phyloP scores from a whole-genome alignment of 2,888 invertebrate genomes.

The Dinocampus coccinellae region DNA sequence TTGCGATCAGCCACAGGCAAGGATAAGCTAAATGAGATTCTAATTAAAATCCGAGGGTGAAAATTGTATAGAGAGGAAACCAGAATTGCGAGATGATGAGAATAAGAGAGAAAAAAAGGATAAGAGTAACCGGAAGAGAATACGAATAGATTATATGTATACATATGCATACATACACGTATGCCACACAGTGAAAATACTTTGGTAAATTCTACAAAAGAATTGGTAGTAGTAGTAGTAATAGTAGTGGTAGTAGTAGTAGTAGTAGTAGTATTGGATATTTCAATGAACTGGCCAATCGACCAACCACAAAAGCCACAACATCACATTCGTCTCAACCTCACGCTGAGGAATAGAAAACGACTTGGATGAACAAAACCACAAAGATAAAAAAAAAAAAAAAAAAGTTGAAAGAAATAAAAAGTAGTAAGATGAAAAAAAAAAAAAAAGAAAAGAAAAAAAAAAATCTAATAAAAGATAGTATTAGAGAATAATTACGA shows the following conservation, averaged over 20 bases:
- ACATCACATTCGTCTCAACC: conserved; percentile 8
- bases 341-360: background rate
- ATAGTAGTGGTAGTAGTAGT: too few relatives aligned
- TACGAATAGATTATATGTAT: background rate
- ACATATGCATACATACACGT: background rate
- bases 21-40: conserved; percentile 45
- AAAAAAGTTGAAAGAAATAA: background rate
- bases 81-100: conserved; percentile 15
- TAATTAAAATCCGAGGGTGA: conserved; percentile 50
- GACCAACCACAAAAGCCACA: conserved; percentile 31
- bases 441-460: too few relatives aligned
- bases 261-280: conserved; percentile 30
- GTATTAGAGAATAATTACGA: too few relatives aligned
- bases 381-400: too few relatives aligned
- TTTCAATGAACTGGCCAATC: conserved; percentile 29
- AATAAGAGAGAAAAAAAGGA: conserved; percentile 11
- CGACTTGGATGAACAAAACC: background rate
- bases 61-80: conserved; percentile 21
- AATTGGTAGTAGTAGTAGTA: too few relatives aligned
- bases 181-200: conserved; percentile 9
- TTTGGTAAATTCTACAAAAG: conserved; percentile 25
- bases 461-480: too few relatives aligned
- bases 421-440: conserved; percentile 14
- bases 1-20: conserved; percentile 22
- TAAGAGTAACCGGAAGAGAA: background rate